These are phyloP conservation scores for Trididemnum clinides DNA, from an alignment of 23 tunicate genomes.

Conservation along the genomic window DNA sequence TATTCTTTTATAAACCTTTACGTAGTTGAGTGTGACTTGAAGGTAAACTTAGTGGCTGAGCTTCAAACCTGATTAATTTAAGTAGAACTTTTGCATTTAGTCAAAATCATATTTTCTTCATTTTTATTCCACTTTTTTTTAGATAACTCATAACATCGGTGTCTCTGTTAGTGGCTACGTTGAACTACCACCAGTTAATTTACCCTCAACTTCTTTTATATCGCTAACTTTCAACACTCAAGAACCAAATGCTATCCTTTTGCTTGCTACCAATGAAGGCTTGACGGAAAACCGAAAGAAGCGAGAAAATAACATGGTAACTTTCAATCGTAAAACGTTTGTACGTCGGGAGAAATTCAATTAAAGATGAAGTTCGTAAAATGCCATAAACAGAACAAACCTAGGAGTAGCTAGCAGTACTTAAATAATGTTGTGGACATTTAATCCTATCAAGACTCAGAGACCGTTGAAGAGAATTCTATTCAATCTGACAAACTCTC, in stretches of 20 bases:
- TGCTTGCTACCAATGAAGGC: slow-evolving; percentile 38
- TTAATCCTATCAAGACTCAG: no score
- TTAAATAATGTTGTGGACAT: neutral
- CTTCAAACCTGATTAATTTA: no score
- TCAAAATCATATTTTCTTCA: no score
- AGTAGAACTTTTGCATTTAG: no score
- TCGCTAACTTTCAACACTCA: slow-evolving; percentile 75
- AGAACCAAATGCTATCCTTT: slow-evolving; percentile 63
- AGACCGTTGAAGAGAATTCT: no score
- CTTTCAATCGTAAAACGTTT: no score
- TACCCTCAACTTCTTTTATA: slow-evolving; percentile 44
- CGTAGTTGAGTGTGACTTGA: no score
- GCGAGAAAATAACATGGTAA: neutral
- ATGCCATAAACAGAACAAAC: neutral
- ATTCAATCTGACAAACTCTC: no score
- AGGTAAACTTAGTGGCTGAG: no score
- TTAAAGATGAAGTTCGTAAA: neutral
- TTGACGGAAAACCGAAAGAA: neutral
- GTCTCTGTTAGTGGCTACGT: slow-evolving; percentile 55
- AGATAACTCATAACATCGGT: slow-evolving; percentile 9
- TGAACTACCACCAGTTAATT: slow-evolving; percentile 52
- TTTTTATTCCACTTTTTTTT: no score
- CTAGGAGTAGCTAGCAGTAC: neutral
- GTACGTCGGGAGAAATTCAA: neutral
- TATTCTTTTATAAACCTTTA: no score